Conservation (phyloP, 1,140 invertebrate genomes). For the Muscidifurax raptorellus region DNA sequence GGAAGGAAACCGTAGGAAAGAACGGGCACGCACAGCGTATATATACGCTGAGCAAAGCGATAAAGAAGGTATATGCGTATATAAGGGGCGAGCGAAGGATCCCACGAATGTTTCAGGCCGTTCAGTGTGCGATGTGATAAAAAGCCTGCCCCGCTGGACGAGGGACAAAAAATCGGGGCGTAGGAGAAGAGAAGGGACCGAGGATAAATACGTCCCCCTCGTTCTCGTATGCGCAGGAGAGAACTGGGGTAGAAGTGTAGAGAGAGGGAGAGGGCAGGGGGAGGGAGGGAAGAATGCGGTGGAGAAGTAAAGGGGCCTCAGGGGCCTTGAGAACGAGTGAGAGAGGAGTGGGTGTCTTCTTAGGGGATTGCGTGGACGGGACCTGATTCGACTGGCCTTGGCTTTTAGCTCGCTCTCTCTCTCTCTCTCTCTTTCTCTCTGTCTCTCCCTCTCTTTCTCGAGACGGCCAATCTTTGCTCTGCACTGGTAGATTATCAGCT, state of each 20-base stretch:
- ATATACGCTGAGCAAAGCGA: background rate
- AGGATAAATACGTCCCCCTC: background rate
- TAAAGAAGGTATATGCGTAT: background rate
- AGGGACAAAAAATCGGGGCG: constrained; percentile 28
- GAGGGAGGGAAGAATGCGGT: constrained; percentile 35
- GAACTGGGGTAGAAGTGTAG: background rate
- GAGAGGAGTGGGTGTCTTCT: constrained; percentile 57
- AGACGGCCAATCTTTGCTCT: background rate
- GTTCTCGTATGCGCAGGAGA: constrained; percentile 8
- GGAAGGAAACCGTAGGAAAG: constrained; percentile 24
- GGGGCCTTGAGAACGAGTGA: constrained; percentile 48
- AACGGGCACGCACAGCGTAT: background rate
- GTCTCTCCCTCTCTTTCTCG: constrained; percentile 21
- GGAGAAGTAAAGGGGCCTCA: constrained; percentile 36
- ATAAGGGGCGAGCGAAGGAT: constrained; percentile 14
- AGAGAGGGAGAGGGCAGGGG: no score
- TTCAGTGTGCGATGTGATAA: constrained; percentile 14
- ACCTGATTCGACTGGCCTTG: constrained; percentile 11
- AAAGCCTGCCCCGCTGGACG: constrained; percentile 34
- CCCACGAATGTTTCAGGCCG: constrained; percentile 42
- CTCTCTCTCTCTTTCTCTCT: constrained; percentile 34
- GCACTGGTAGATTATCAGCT: background rate
- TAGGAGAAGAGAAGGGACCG: background rate
- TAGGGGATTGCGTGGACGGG: constrained; percentile 47
- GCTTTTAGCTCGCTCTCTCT: constrained; percentile 39